A percentile compares a stretch with the other conserved stretches of the same genome.
These are phyloP conservation scores for Neoarius graeffei DNA, from an alignment of 2,113 vertebrate species.

Conservation along the genomic window DNA sequence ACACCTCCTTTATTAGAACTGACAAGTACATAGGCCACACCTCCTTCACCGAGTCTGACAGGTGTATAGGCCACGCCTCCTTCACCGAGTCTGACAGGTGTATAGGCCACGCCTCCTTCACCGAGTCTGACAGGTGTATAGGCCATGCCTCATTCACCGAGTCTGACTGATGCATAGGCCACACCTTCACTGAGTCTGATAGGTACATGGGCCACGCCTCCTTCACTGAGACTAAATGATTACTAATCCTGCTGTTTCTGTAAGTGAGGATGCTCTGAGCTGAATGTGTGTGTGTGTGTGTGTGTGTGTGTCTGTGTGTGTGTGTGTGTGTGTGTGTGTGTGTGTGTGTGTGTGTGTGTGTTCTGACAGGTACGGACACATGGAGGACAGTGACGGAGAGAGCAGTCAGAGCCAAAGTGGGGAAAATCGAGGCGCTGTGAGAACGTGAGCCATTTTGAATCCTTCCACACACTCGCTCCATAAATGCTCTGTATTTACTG, in stretches of 20 bases:
- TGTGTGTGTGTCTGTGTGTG: not conserved
- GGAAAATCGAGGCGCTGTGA: conserved; percentile 76
- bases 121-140: no score
- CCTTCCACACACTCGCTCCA: not conserved
- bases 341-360: not conserved
- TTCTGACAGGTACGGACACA: conserved; percentile 77
- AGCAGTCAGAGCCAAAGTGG: conserved; percentile 62
- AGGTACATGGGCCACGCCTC: not conserved
- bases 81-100: not conserved
- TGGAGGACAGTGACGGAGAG: conserved; percentile 71
- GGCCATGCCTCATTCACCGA: not conserved
- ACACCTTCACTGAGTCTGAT: no score
- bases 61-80: not conserved
- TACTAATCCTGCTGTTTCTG: not conserved
- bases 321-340: not conserved
- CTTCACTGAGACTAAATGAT: not conserved
- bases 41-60: not conserved
- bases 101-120: not conserved
- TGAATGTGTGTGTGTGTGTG: not conserved
- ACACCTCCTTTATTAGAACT: not conserved
- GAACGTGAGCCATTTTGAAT: conserved; percentile 78
- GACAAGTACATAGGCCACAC: not conserved
- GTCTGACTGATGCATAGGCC: not conserved
- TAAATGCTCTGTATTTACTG: not conserved
- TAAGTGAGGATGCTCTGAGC: not conserved